phyloP scores from a whole-genome alignment of 2,888 invertebrate species.

The Folsomia candida region DNA sequence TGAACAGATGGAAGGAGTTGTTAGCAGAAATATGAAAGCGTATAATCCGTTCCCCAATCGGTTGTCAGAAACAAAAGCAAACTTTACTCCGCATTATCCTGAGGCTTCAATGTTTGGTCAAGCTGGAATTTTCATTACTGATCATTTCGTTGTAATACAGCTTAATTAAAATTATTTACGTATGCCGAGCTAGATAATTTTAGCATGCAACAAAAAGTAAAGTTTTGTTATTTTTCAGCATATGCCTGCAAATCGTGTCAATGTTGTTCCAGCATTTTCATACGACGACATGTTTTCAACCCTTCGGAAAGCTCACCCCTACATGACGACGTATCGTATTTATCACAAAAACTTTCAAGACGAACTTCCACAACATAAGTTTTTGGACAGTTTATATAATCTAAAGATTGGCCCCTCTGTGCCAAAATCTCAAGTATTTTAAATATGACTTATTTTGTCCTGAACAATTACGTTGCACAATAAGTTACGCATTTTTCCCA shows the following conservation, averaged over 20 bases:
- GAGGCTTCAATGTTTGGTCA: constrained; percentile 2
- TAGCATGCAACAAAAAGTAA: background rate
- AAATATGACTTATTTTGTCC: no score
- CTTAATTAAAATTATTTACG: background rate
- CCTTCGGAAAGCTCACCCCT: constrained; percentile 15
- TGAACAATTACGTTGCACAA: no score
- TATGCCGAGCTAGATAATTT: background rate
- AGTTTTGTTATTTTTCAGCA: background rate
- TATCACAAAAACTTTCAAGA: constrained; percentile 18
- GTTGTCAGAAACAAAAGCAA: background rate
- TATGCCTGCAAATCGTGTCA: constrained; percentile 6
- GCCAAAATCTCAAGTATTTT: no score
- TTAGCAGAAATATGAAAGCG: constrained; percentile 4
- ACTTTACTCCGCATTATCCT: background rate
- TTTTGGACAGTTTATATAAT: background rate
- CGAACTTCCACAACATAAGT: constrained; percentile 5
- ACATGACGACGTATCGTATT: background rate
- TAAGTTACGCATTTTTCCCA: background rate
- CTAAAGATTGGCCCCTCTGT: no score
- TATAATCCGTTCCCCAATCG: constrained; percentile 1
- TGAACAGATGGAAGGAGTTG: constrained; percentile 6
- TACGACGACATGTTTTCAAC: constrained; percentile 13
- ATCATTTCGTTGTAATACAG: constrained; percentile 5
- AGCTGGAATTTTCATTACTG: constrained; percentile 7
- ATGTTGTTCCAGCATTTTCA: background rate